These are phyloP conservation scores for Aquatica leii DNA, from an alignment of 2,888 invertebrate species.

Conservation along the genomic window DNA sequence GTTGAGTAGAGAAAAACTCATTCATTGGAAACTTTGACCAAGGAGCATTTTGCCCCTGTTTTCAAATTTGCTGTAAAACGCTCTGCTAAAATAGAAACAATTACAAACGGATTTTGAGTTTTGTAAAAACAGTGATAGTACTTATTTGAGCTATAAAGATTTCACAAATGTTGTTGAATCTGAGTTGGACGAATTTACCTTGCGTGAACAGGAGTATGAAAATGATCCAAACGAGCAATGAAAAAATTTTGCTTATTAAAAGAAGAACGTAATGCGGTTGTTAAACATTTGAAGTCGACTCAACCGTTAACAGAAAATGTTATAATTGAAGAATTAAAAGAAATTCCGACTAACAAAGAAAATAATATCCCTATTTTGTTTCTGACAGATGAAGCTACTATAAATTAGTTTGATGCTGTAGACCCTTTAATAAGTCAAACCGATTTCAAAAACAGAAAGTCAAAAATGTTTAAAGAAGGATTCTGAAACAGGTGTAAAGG, in stretches of 20 bases:
- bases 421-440: neutral
- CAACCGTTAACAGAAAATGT: neutral
- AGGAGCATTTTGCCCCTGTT: no score
- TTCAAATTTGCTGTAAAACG: no score
- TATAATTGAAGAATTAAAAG: neutral
- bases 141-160: neutral
- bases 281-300: neutral
- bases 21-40: no score
- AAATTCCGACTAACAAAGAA: neutral
- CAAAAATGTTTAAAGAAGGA: neutral
- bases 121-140: neutral
- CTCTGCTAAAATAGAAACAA: neutral
- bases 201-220: neutral
- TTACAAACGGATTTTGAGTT: neutral
- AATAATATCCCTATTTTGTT: neutral
- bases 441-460: neutral
- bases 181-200: neutral
- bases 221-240: no score
- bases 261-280: neutral
- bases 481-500: neutral
- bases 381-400: neutral
- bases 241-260: neutral
- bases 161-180: neutral
- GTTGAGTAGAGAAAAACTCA: no score
- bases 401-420: neutral